Evolutionary conservation across 1,140 invertebrate genomes (phyloP).

Genomic region (Pissodes strobi): DNA sequence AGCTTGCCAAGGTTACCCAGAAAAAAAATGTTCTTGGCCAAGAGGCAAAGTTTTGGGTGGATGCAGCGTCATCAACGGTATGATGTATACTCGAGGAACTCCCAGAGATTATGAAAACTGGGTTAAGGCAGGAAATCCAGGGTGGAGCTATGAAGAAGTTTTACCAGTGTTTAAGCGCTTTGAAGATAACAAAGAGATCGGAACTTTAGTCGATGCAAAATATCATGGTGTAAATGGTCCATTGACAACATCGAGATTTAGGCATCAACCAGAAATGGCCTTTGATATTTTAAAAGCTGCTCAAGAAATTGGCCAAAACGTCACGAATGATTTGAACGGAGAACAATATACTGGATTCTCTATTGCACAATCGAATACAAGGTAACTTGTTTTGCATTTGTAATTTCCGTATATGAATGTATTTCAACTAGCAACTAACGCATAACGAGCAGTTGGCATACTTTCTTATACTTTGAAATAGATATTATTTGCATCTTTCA

Average conservation of each 20-base stretch:
- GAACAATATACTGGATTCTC: conserved; percentile 55
- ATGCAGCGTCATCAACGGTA: conserved; percentile 68
- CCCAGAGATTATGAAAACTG: conserved; percentile 73
- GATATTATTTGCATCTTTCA: too few relatives aligned
- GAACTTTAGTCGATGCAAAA: conserved; percentile 52
- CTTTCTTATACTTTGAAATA: too few relatives aligned
- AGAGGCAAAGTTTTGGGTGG: conserved; percentile 67
- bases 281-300: conserved; percentile 65
- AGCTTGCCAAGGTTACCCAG: conserved; percentile 61
- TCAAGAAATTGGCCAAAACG: conserved; percentile 60
- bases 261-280: conserved; percentile 60
- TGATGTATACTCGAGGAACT: conserved; percentile 76
- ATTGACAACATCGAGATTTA: conserved; percentile 59
- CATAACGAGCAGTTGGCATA: too few relatives aligned
- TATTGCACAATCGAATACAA: conserved; percentile 52
- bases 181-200: conserved; percentile 61
- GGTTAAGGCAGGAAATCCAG: conserved; percentile 56
- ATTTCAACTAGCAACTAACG: too few relatives aligned
- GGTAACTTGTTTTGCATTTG: too few relatives aligned
- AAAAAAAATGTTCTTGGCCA: conserved; percentile 60
- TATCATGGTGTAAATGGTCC: conserved; percentile 58
- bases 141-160: conserved; percentile 57
- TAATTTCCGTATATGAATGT: too few relatives aligned
- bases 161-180: conserved; percentile 62
- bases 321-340: conserved; percentile 65